phyloP scores from a whole-genome alignment of 1,140 invertebrate genomes.

The Drosophila ironensis region DNA sequence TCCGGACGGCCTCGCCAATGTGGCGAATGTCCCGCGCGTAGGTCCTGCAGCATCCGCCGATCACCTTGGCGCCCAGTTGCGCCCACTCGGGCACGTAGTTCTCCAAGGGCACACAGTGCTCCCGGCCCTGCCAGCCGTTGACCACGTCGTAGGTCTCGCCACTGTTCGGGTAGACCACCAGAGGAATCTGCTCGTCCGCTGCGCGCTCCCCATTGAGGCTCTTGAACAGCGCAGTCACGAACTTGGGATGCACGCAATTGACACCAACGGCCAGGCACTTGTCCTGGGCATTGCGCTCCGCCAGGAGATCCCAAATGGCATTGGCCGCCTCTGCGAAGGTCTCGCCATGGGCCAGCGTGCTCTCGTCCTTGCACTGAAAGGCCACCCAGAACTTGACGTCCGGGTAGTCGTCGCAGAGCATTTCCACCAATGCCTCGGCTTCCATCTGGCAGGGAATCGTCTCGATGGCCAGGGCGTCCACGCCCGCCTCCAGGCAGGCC shows the following conservation, averaged over 20 bases:
- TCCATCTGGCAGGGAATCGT: constrained; percentile 94
- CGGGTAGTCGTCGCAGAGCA: constrained; percentile 90
- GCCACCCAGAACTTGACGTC: constrained; percentile 89
- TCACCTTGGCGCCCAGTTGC: constrained; percentile 86
- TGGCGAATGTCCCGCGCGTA: constrained; percentile 85
- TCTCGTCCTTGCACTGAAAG: constrained; percentile 84
- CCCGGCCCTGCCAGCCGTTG: constrained; percentile 85
- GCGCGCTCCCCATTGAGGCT: constrained; percentile 80
- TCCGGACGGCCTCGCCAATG: constrained; percentile 82
- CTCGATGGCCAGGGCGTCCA: constrained; percentile 93
- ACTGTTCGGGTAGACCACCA: constrained; percentile 89
- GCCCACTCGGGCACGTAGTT: constrained; percentile 87
- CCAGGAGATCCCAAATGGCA: constrained; percentile 84
- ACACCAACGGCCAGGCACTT: constrained; percentile 93
- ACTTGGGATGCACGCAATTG: constrained; percentile 90
- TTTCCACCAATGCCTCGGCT: constrained; percentile 90
- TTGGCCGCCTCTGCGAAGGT: constrained; percentile 84
- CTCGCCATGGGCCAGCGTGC: constrained; percentile 89
- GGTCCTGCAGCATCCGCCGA: constrained; percentile 91
- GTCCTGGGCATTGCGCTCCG: constrained; percentile 83
- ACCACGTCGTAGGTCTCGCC: constrained; percentile 85
- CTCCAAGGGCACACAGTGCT: constrained; percentile 83
- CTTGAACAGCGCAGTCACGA: constrained; percentile 84
- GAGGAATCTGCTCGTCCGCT: constrained; percentile 77
- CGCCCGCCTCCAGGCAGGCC: constrained; percentile 89